Base-by-base conservation (phyloP, 2,797 vertebrate species). In the Centropyge bicolor region DNA sequence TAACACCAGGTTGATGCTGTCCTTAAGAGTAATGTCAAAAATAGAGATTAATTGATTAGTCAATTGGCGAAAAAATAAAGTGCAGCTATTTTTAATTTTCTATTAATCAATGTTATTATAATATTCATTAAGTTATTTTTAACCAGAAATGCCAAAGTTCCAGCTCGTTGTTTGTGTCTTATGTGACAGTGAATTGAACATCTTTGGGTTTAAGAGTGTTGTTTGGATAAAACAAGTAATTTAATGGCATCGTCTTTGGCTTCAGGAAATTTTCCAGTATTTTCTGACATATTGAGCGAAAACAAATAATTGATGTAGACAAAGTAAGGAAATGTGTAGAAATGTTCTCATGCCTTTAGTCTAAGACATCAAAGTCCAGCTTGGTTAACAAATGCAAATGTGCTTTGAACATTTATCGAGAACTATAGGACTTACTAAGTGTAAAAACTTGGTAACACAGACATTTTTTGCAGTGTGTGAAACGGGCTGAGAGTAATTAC, bases 401-500 rank as follows among this genome's bases (percentile, higher is more conserved):
- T 41, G 12, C 20, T 17, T 20, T 13, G n/a, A n/a, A n/a, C n/a
- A n/a, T 24, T 27, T 24, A 43, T 61, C 8, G n/a, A 20, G 12
- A 60, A 31, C 24, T 9, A 1, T 4, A 52, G 10, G 36, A 16
- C 51, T 64, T 9, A 16, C 24, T 35, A 24, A 60, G 14, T 45
- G 35, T 49, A 62, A 54, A 46, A n/a, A 38, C 12, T 76, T 14
- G 17, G n/a, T 24, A 6, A 36, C 20, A 1, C 22, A 7, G 62
- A 74, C 46, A 60, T 72, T 75, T 81, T 66, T 82, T 87, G 22
- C 45, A 70, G 70, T 40, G 74, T 82, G 80, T 82, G 74, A 77
- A 79, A 73, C 41, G 60, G 67, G 49, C 73, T 43, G 57, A 80
- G 65, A 78, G 88, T 86, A 88, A 88, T 91, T 89, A 87, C 79